These are phyloP conservation scores for Apostichopus parvimensis DNA, from an alignment of 35 echinoderm and acorn worm genomes.

Conservation along the genomic window DNA sequence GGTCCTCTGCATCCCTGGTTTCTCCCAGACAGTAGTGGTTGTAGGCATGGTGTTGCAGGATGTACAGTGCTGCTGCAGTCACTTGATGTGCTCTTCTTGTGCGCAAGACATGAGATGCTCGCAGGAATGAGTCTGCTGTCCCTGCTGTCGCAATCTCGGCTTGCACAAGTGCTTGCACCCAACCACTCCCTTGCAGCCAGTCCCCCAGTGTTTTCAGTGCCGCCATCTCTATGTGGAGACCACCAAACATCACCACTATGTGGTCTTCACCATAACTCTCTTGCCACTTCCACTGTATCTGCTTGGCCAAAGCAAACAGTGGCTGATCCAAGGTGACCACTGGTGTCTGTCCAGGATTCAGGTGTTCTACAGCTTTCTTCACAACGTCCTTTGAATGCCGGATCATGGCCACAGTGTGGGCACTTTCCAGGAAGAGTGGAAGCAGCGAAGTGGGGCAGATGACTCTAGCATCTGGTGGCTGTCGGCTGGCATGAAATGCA, in stretches of 20 bases:
- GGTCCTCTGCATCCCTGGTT: too few species aligned
- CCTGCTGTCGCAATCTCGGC: neutral
- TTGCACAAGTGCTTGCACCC: conserved; percentile 9
- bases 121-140: conserved; percentile 26
- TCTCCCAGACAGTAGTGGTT: neutral
- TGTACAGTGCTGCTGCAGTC: neutral
- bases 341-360: conserved; percentile 72
- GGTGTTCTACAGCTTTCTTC: neutral
- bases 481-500: too few species aligned
- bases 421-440: neutral
- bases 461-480: too few species aligned
- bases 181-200: conserved; percentile 33
- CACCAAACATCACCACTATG: conserved; percentile 25
- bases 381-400: conserved; percentile 54
- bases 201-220: conserved; percentile 11
- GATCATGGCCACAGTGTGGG: conserved; percentile 46
- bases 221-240: conserved; percentile 34
- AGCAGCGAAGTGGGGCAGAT: neutral
- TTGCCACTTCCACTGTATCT: conserved; percentile 71
- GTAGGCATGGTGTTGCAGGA: neutral
- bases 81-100: conserved; percentile 1
- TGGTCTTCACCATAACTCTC: conserved; percentile 15
- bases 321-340: conserved; percentile 57
- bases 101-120: neutral
- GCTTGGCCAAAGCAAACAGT: conserved; percentile 59